phyloP scores from a whole-genome alignment of 2,113 vertebrate genomes.

The Ursus arctos region DNA sequence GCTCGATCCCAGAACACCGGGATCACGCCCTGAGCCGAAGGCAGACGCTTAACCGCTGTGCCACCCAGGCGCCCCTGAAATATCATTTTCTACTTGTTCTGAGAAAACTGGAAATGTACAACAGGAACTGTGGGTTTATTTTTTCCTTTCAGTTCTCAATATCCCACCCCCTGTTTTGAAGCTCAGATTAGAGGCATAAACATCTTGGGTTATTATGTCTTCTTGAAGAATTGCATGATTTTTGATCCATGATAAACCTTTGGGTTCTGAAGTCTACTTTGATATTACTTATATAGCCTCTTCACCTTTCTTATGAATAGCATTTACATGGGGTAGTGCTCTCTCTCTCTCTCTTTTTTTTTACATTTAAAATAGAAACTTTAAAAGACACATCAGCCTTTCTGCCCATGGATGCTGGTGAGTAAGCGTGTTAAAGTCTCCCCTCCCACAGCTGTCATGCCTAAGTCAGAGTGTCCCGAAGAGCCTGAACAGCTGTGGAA shows the following conservation, averaged over 20 bases:
- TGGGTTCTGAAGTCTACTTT: neutral
- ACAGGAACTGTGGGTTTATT: neutral
- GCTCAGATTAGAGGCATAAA: neutral
- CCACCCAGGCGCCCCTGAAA: too few relatives aligned
- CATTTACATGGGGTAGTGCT: neutral
- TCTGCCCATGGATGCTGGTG: neutral
- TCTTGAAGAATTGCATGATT: neutral
- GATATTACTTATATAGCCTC: neutral
- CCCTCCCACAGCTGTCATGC: neutral
- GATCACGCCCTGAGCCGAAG: too few relatives aligned
- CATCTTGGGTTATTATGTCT: neutral
- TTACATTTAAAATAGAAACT: neutral
- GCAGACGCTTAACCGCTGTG: too few relatives aligned
- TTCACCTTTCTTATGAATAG: neutral
- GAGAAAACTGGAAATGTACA: conserved; percentile 26
- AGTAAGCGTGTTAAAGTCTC: neutral
- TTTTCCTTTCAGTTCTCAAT: neutral
- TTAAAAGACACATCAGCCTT: neutral
- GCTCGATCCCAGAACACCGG: too few relatives aligned
- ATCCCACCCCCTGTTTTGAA: neutral
- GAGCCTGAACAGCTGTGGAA: neutral
- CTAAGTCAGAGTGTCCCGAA: neutral
- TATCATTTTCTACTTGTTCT: neutral
- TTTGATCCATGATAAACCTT: neutral
- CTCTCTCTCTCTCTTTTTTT: neutral